A percentile compares a stretch with the other conserved stretches of the same genome.
Conservation (phyloP, 2,113 vertebrate genomes). For the Ciconia maguari region DNA sequence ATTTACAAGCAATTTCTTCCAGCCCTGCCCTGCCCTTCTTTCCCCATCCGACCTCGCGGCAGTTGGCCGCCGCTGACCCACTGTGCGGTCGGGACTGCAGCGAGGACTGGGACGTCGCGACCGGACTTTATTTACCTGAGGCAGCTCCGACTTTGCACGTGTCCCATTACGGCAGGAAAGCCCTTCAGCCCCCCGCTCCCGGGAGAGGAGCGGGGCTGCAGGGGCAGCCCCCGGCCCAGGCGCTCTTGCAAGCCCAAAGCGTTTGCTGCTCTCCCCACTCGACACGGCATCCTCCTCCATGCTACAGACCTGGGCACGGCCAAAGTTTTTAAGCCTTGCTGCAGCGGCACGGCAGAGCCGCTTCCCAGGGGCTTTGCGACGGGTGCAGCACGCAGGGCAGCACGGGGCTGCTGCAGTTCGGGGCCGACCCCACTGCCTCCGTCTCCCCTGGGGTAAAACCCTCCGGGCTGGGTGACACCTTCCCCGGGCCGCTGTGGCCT, state of each 20-base stretch:
- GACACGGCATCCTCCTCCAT: rapidly evolving
- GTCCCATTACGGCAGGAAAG: not conserved
- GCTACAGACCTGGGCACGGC: too few species aligned
- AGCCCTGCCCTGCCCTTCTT: not conserved
- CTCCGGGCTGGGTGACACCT: not conserved
- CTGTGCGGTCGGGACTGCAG: rapidly evolving
- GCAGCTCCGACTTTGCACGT: not conserved
- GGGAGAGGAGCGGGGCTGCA: too few species aligned
- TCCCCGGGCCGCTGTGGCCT: not conserved
- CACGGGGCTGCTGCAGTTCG: rapidly evolving
- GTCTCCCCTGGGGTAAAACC: not conserved
- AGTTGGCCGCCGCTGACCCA: not conserved
- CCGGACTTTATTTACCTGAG: not conserved
- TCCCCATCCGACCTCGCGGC: not conserved
- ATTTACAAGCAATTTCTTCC: constrained; percentile 50
- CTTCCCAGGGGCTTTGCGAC: not conserved
- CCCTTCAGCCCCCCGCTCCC: not conserved
- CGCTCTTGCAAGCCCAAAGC: not conserved
- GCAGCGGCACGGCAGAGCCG: not conserved
- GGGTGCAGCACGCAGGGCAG: not conserved
- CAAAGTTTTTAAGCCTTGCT: not conserved
- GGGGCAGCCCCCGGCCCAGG: not conserved
- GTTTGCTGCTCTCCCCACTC: not conserved
- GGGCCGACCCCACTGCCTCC: not conserved
- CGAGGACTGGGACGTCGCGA: rapidly evolving